Percentiles rank a stretch among this genome's conserved stretches.
Evolutionary conservation across 2,113 vertebrate genomes (phyloP).

Genomic region (Formicarius rufipectus): DNA sequence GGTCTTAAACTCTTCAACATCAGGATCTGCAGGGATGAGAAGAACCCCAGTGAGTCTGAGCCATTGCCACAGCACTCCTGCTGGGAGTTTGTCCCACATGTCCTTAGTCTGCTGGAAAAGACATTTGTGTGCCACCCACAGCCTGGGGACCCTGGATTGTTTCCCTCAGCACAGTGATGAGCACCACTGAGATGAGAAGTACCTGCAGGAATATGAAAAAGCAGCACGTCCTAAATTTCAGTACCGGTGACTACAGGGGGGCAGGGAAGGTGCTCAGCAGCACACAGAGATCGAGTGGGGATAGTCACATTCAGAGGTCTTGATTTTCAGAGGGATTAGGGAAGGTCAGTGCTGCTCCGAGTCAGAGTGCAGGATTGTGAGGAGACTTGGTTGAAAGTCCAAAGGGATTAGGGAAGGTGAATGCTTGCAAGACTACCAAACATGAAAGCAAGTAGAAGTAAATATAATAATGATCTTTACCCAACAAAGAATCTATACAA

Average conservation of each 20-base stretch:
- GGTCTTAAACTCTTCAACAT: background rate
- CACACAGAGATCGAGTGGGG: background rate
- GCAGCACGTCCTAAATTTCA: background rate
- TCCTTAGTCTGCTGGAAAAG: background rate
- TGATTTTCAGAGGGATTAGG: background rate
- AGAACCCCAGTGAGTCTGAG: background rate
- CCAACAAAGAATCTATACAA: background rate
- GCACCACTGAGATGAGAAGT: background rate
- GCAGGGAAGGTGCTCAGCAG: background rate
- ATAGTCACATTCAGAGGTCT: background rate
- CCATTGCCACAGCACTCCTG: background rate
- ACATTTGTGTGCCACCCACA: background rate
- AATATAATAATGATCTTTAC: background rate
- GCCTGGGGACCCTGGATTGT: background rate
- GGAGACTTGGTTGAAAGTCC: background rate
- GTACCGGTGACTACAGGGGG: background rate
- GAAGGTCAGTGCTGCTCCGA: background rate
- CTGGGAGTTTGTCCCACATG: accelerated
- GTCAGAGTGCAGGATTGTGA: background rate
- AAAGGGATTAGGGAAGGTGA: background rate
- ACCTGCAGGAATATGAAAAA: too few species aligned
- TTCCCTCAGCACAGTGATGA: background rate
- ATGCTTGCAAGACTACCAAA: background rate
- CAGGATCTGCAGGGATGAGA: accelerated
- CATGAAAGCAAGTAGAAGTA: background rate